These are phyloP conservation scores for Irena cyanogastra DNA, from an alignment of 2,113 vertebrate genomes.

Conservation along the genomic window DNA sequence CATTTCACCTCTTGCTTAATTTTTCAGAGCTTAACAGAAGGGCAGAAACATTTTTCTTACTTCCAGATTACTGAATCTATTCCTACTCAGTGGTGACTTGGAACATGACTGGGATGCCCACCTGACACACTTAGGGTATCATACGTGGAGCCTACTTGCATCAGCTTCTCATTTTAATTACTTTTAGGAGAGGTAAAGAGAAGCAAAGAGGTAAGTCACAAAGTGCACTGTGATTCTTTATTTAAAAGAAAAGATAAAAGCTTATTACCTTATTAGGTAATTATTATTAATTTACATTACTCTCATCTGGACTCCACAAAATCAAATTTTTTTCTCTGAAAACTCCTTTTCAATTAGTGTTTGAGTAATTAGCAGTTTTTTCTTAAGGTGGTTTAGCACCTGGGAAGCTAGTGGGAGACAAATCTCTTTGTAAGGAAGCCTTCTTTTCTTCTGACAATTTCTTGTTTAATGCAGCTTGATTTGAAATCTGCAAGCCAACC, in stretches of 20 bases:
- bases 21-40: background rate
- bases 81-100: background rate
- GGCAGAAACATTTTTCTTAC: background rate
- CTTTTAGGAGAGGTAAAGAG: background rate
- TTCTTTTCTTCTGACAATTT: background rate
- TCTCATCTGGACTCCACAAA: background rate
- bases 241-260: background rate
- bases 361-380: background rate
- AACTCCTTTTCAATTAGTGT: background rate
- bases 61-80: background rate
- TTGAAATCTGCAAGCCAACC: background rate
- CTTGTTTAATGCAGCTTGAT: background rate
- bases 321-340: background rate
- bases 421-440: background rate
- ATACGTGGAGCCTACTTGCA: background rate
- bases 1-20: background rate
- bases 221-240: background rate
- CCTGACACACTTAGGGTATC: background rate
- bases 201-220: background rate
- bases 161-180: background rate
- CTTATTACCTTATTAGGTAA: background rate
- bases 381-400: background rate
- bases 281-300: background rate
- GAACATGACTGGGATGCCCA: background rate
- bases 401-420: background rate